phyloP scores from a whole-genome alignment of 2,888 invertebrate species.

The Ochropacha duplaris region DNA sequence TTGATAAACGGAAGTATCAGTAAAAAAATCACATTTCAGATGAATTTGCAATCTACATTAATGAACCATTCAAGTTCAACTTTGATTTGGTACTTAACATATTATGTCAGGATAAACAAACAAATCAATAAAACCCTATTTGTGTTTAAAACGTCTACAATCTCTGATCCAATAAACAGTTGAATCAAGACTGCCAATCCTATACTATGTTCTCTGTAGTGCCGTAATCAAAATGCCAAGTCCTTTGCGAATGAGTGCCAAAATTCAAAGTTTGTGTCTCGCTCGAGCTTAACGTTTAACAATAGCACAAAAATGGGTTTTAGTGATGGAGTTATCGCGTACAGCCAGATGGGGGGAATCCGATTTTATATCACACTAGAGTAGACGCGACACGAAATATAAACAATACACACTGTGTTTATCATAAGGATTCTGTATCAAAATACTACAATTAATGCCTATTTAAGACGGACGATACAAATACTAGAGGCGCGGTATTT shows the following conservation, averaged over 20 bases:
- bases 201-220: background rate
- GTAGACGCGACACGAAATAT: background rate
- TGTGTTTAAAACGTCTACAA: background rate
- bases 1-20: background rate
- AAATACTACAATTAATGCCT: background rate
- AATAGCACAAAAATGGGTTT: constrained; percentile 36
- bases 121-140: background rate
- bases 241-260: constrained; percentile 10
- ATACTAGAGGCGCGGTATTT: no score
- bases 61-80: background rate
- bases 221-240: background rate
- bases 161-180: background rate
- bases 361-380: constrained; percentile 38
- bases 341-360: constrained; percentile 42
- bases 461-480: background rate
- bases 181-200: background rate
- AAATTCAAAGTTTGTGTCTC: constrained; percentile 6
- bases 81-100: background rate
- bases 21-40: background rate
- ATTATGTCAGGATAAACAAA: background rate
- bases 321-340: constrained; percentile 35
- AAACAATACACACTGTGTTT: background rate
- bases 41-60: background rate
- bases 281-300: constrained; percentile 17
- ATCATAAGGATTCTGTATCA: background rate